Percentiles rank a stretch among this genome's conserved stretches.
phyloP scores from a whole-genome alignment of 2,113 vertebrate species.

The Acanthisitta chloris region DNA sequence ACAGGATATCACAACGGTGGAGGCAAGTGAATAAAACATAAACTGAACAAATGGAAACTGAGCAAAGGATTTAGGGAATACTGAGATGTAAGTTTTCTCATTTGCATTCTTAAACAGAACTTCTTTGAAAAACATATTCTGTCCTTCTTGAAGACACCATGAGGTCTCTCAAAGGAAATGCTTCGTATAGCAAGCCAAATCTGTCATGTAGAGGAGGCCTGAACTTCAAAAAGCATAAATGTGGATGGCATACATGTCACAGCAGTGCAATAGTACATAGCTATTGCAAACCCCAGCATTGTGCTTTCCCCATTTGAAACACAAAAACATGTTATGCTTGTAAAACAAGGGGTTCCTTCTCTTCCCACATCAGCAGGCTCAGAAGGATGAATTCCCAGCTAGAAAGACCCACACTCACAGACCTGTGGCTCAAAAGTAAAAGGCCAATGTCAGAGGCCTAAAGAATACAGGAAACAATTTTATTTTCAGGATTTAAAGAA shows the following conservation, averaged over 20 bases:
- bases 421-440: not conserved
- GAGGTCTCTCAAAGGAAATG: not conserved
- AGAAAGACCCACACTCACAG: not conserved
- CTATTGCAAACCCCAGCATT: constrained; percentile 12
- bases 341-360: constrained; percentile 28
- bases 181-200: not conserved
- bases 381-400: constrained; percentile 28
- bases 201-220: not conserved
- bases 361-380: constrained; percentile 8
- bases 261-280: not conserved
- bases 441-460: not conserved
- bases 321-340: not conserved
- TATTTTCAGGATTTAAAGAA: not conserved
- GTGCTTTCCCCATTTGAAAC: not conserved
- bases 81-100: not conserved
- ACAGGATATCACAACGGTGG: not conserved
- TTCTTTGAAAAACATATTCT: not conserved
- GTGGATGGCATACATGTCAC: not conserved
- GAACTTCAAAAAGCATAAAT: not conserved
- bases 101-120: not conserved
- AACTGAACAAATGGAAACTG: not conserved
- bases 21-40: not conserved
- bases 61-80: not conserved
- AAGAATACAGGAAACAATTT: not conserved
- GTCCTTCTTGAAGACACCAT: not conserved